phyloP scores from a whole-genome alignment of 2,888 invertebrate genomes.

The Dasysyrphus albostriatus region DNA sequence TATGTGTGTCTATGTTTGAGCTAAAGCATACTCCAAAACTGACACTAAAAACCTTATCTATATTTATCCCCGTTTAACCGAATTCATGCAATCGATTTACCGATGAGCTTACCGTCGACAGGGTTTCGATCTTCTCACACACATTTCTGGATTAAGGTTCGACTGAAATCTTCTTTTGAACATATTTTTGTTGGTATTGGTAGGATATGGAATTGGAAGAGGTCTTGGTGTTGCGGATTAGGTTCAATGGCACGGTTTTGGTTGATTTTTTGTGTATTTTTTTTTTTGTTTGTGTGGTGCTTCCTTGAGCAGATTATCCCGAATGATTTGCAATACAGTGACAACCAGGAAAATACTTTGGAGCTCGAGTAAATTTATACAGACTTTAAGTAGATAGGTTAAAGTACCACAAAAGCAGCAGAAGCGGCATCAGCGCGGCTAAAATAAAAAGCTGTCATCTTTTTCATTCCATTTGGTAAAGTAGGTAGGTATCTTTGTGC shows the following conservation, averaged over 20 bases:
- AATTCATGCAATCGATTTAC: slow-evolving; percentile 62
- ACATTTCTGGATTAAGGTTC: slow-evolving; percentile 51
- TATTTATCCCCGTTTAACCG: slow-evolving; percentile 57
- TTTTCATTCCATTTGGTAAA: slow-evolving; percentile 53
- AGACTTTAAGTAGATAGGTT: slow-evolving; percentile 46
- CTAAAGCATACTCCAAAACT: slow-evolving; percentile 18
- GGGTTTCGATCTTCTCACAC: slow-evolving; percentile 58
- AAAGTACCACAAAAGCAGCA: slow-evolving; percentile 14
- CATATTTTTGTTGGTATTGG: slow-evolving; percentile 20
- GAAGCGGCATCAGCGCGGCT: slow-evolving; percentile 2
- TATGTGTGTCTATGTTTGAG: neutral
- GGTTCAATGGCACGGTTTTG: slow-evolving; percentile 31
- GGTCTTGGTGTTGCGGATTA: slow-evolving; percentile 46
- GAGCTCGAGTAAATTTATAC: slow-evolving; percentile 56
- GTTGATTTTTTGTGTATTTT: neutral
- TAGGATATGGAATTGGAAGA: neutral
- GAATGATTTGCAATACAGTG: slow-evolving; percentile 59
- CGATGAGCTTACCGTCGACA: slow-evolving; percentile 65
- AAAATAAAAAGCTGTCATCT: slow-evolving; percentile 29
- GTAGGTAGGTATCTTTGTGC: slow-evolving; percentile 24
- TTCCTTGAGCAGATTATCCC: slow-evolving; percentile 48
- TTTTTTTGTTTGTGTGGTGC: neutral
- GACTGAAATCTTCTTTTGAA: slow-evolving; percentile 31
- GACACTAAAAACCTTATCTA: slow-evolving; percentile 34
- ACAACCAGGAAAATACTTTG: slow-evolving; percentile 28